Conservation (phyloP, 2,888 invertebrate species). For the Dryobota labecula region DNA sequence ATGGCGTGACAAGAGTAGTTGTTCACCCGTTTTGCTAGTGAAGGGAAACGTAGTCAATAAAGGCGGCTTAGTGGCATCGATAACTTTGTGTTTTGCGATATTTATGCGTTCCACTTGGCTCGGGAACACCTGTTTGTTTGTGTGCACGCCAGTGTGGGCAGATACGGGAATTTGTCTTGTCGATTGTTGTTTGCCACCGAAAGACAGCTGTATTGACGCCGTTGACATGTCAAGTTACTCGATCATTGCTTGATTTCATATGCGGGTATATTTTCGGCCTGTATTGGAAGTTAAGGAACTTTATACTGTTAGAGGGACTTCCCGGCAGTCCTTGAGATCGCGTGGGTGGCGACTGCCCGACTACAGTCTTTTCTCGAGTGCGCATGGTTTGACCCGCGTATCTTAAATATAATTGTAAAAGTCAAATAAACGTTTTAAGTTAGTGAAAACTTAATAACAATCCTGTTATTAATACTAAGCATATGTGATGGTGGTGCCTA, state of each 20-base stretch:
- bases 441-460: too few relatives aligned
- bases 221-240: slow-evolving; percentile 16
- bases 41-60: slow-evolving; percentile 83
- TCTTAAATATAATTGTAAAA: too few relatives aligned
- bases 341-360: too few relatives aligned
- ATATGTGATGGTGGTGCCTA: background rate
- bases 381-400: too few relatives aligned
- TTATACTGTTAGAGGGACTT: too few relatives aligned
- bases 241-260: slow-evolving; percentile 9
- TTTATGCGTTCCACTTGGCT: slow-evolving; percentile 86
- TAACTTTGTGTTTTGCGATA: slow-evolving; percentile 88
- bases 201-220: slow-evolving; percentile 35
- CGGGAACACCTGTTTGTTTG: slow-evolving; percentile 79
- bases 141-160: slow-evolving; percentile 58
- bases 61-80: slow-evolving; percentile 87
- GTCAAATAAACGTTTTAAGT: too few relatives aligned
- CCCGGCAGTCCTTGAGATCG: too few relatives aligned
- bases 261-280: background rate
- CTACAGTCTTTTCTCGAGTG: too few relatives aligned
- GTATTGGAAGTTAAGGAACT: background rate
- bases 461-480: too few relatives aligned
- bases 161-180: slow-evolving; percentile 51
- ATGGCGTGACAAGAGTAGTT: slow-evolving; percentile 39
- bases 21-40: slow-evolving; percentile 77
- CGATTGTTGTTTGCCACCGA: slow-evolving; percentile 47